phyloP scores from a whole-genome alignment of 2,888 invertebrate species.

The Melanostoma scalare region DNA sequence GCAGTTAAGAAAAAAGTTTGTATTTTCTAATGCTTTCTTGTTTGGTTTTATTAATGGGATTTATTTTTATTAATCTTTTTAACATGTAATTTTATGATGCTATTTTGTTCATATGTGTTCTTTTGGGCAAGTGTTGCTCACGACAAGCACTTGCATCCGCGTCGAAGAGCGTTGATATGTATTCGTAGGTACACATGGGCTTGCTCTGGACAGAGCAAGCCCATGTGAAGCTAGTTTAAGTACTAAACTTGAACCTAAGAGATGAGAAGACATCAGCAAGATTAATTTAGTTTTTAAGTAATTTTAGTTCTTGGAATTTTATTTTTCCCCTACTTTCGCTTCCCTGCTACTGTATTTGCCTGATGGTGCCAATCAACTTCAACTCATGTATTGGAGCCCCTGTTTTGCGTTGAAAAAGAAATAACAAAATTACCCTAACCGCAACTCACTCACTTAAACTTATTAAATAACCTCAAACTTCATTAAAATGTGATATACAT shows the following conservation, averaged over 20 bases:
- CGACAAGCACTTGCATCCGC: too few species aligned
- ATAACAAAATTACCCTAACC: constrained; percentile 44
- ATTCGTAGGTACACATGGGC: too few species aligned
- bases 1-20: too few species aligned
- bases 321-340: background rate
- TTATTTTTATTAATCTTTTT: too few species aligned
- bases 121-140: too few species aligned
- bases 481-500: constrained; percentile 69
- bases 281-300: background rate
- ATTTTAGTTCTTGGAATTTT: background rate
- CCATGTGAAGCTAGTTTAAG: too few species aligned
- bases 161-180: too few species aligned
- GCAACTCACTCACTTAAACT: constrained; percentile 48
- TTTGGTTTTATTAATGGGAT: too few species aligned
- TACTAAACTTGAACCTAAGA: background rate
- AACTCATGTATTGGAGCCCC: constrained; percentile 25
- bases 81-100: too few species aligned
- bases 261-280: background rate
- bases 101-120: too few species aligned
- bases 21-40: too few species aligned
- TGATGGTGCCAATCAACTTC: constrained; percentile 23
- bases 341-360: constrained; percentile 39
- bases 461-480: constrained; percentile 65
- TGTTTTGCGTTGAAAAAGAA: constrained; percentile 26
- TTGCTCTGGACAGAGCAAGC: too few species aligned